Percentiles rank a stretch among this genome's conserved stretches.
Evolutionary conservation across 1,140 invertebrate genomes (phyloP).

Genomic region (Zaprionus vittiger): DNA sequence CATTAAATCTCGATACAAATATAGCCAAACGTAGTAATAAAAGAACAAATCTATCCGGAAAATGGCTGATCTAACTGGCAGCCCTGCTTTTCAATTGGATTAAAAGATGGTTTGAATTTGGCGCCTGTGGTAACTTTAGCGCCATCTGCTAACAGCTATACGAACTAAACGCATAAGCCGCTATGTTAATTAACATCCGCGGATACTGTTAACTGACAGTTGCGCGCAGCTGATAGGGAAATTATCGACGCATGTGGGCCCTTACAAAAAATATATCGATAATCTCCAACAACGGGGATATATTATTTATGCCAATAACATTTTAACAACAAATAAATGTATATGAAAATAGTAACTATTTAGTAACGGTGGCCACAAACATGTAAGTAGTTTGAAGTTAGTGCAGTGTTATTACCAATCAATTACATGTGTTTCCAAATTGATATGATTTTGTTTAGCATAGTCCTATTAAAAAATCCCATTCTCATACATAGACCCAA

Average conservation of each 20-base stretch:
- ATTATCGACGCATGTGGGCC: slow-evolving; percentile 14
- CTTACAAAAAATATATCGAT: slow-evolving; percentile 6
- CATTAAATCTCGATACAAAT: no score
- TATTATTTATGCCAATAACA: not conserved
- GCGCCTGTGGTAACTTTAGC: not conserved
- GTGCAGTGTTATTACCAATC: not conserved
- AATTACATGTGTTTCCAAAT: slow-evolving; percentile 1
- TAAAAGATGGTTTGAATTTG: not conserved
- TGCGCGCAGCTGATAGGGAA: not conserved
- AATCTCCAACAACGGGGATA: not conserved
- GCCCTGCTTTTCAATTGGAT: no score
- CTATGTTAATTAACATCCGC: not conserved
- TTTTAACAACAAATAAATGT: not conserved
- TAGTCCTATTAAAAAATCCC: slow-evolving; percentile 17
- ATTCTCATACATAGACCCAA: slow-evolving; percentile 1
- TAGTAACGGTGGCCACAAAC: not conserved
- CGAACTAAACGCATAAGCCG: not conserved
- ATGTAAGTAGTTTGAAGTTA: slow-evolving; percentile 11
- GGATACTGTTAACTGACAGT: not conserved
- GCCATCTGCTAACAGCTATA: not conserved
- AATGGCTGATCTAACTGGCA: no score
- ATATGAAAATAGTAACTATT: not conserved
- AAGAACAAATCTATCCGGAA: no score
- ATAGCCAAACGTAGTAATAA: no score
- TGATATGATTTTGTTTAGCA: not conserved